Evolutionary conservation across 2,888 invertebrate genomes (phyloP).

Genomic region (Netelia melanura): DNA sequence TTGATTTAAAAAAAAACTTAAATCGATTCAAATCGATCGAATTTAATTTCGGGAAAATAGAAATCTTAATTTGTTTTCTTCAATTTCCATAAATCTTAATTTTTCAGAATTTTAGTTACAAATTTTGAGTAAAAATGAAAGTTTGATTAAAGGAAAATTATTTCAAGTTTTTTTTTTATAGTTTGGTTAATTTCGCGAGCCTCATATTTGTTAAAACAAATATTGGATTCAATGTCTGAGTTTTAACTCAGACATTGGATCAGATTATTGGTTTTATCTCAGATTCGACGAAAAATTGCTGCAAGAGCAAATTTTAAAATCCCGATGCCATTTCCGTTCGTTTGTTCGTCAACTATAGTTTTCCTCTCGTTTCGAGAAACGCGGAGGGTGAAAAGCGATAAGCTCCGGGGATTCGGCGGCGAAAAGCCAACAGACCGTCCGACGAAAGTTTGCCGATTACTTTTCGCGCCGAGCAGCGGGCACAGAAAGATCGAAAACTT

Average conservation of each 20-base stretch:
- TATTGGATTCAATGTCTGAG: too few relatives aligned
- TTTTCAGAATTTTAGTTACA: not conserved
- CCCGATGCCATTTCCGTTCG: constrained; percentile 12
- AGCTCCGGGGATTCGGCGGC: constrained; percentile 30
- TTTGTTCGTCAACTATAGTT: constrained; percentile 19
- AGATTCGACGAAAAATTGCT: constrained; percentile 7
- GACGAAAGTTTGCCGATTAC: constrained; percentile 49
- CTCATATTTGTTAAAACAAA: not conserved
- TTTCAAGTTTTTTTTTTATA: not conserved
- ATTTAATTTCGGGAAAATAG: not conserved
- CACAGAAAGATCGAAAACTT: constrained; percentile 46
- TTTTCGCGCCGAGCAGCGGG: constrained; percentile 7
- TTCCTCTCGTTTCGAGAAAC: constrained; percentile 20
- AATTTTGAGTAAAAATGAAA: not conserved
- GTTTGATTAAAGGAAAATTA: not conserved
- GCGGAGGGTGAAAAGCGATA: constrained; percentile 17
- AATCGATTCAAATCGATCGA: too few relatives aligned
- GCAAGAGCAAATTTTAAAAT: constrained; percentile 12
- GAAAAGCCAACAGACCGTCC: constrained; percentile 28
- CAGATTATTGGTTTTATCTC: not conserved
- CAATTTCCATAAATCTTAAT: too few relatives aligned
- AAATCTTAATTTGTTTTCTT: not conserved
- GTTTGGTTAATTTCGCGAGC: not conserved
- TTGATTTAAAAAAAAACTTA: not conserved
- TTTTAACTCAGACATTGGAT: not conserved